Evolutionary conservation across 2,888 invertebrate species (phyloP), one percentile per base, ranked within the genome.

Genomic region (Mesoligia furuncula): DNA sequence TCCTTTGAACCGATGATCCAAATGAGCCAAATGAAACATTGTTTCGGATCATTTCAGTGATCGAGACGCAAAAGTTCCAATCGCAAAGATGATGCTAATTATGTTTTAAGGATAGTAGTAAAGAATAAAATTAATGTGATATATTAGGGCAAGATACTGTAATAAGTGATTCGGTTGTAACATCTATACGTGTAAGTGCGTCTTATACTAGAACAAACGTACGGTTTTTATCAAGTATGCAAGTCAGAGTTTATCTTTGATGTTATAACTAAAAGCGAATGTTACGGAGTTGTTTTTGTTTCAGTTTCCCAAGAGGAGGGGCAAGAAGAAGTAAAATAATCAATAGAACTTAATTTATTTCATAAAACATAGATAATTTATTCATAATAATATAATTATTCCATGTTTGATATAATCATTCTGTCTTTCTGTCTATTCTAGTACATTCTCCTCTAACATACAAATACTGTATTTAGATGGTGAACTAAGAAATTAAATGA

Each of bases 261-360:
- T 59, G 20, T 64, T 39, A 15, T 69, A 31, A 48, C 57, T 20
- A 67, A 61, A 64, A 73, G n/a, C 73, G 48, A 75, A 75, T 80
- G 66, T 77, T 70, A 73, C 45, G 62, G 66, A 71, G 69, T 27
- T 78, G 39, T 82, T 81, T 92, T 94, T 95, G 95, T 95, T 96
- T 73, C 95, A 95, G 95, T 95, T 94, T 94, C 95, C 94, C 36
- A 95, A 94, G 90, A 93, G 86, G 84, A 92, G 89, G 31, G 20
- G 62, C 77, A 91, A 82, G 81, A 90, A 88, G 79, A 92, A 88
- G 81, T 91, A 88, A 36, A 3, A 51, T 59, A 57, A 70, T 27
- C n/a, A 66, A 9, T 42, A 24, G 71, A 81, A 65, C 57, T 42
- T 70, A 54, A 71, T 61, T 77, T 77, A 85, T 62, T 73, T 39